A percentile compares a stretch with the other conserved stretches of the same genome.
These are phyloP conservation scores for Ormyrus labotus DNA, from an alignment of 2,888 invertebrate genomes.

Conservation along the genomic window DNA sequence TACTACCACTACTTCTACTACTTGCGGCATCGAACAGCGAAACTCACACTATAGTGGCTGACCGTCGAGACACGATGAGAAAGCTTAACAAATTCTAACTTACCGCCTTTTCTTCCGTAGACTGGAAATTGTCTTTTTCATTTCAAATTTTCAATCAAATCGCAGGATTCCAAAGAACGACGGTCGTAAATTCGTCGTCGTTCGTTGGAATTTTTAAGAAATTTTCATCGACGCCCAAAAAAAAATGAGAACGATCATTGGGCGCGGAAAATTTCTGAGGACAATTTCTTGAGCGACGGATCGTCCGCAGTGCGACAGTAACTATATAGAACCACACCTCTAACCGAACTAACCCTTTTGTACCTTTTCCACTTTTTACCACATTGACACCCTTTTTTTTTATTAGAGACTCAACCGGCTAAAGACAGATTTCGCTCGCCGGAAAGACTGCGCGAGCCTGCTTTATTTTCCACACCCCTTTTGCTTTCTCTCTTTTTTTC, in stretches of 20 bases:
- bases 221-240: too few species aligned
- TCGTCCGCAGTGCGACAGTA: too few species aligned
- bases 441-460: too few species aligned
- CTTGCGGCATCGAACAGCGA: conserved; percentile 21
- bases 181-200: too few species aligned
- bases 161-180: too few species aligned
- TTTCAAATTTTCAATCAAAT: background rate
- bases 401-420: too few species aligned
- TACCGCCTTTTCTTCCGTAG: background rate
- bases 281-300: background rate
- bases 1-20: conserved; percentile 16
- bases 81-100: conserved; percentile 13
- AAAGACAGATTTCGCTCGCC: background rate
- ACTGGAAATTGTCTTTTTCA: conserved; percentile 16
- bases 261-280: background rate
- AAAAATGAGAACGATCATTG: too few species aligned
- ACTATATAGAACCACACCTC: too few species aligned
- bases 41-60: background rate
- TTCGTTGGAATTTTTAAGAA: too few species aligned
- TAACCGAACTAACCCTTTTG: too few species aligned
- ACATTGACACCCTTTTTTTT: too few species aligned
- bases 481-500: conserved; percentile 38
- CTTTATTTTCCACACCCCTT: background rate
- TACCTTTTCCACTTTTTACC: too few species aligned
- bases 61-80: background rate